Conservation (phyloP, 2,888 invertebrate species). For the Drymonia ruficornis region DNA sequence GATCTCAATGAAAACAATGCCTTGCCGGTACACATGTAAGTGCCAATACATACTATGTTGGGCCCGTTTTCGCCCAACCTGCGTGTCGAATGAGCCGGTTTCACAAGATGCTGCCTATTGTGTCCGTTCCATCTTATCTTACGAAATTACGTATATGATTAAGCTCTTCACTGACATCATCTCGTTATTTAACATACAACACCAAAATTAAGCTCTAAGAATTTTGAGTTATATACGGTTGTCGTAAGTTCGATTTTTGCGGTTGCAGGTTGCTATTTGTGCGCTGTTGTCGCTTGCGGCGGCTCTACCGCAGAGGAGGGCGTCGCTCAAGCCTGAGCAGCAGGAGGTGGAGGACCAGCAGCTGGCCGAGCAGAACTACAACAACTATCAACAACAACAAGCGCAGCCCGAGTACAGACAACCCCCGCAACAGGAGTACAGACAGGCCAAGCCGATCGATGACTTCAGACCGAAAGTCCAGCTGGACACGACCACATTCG, state of each 20-base stretch:
- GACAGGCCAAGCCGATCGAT: slow-evolving; percentile 63
- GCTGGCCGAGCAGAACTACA: slow-evolving; percentile 70
- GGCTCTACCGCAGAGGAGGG: slow-evolving; percentile 77
- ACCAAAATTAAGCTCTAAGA: slow-evolving; percentile 18
- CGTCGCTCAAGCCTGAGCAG: slow-evolving; percentile 60
- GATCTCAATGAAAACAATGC: slow-evolving; percentile 71
- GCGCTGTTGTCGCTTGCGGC: slow-evolving; percentile 67
- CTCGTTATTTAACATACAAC: slow-evolving; percentile 45
- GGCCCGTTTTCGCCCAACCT: slow-evolving; percentile 78
- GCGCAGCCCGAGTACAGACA: slow-evolving; percentile 40
- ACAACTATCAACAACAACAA: slow-evolving; percentile 58
- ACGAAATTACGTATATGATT: slow-evolving; percentile 79
- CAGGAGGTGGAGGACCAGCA: slow-evolving; percentile 61
- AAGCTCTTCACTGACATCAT: slow-evolving; percentile 76
- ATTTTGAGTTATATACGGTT: slow-evolving; percentile 7
- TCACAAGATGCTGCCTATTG: slow-evolving; percentile 77
- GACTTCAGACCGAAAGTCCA: slow-evolving; percentile 77
- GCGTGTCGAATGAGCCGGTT: slow-evolving; percentile 75
- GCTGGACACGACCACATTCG: slow-evolving; percentile 88
- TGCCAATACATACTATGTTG: slow-evolving; percentile 64
- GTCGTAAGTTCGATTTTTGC: slow-evolving; percentile 16
- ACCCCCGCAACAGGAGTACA: slow-evolving; percentile 59
- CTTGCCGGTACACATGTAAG: slow-evolving; percentile 59
- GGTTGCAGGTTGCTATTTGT: slow-evolving; percentile 69
- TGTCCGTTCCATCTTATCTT: slow-evolving; percentile 78